Evolutionary conservation across 2,888 invertebrate species (phyloP), one percentile per base, ranked within the genome.

Genomic region (Eupithecia subumbrata): DNA sequence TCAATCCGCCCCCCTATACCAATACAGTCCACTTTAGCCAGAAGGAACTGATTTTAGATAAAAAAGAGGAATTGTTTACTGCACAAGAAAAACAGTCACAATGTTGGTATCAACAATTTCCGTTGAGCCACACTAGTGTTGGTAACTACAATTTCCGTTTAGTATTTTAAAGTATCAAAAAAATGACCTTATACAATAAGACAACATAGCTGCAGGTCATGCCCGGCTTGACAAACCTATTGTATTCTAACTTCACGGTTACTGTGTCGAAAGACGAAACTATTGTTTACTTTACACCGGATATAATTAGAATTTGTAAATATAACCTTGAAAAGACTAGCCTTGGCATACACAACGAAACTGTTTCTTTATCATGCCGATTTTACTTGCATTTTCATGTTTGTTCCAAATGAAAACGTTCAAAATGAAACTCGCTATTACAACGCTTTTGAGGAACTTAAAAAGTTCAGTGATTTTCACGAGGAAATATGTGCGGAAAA

Each of bases 281-380:
- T 9, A 67, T 34, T 37, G 37, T 67, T 67, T 67, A n/a, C 66
- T 45, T 43, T 67, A 43, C 40, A 14, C 40, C 67, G 40, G 67
- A 67, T 40, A 43, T 67, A 14, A 67, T 67, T 67, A 67, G 40
- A 43, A 67, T 67, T 67, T 40, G 68, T 68, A 45, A 68, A 22
- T 45, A 22, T 22, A 45, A 68, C 68, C 68, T 68, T 68, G 68
- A 43, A 45, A 43, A 16, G 9, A 14, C 34, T 12, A 43, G 11
- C 68, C 68, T 68, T 45, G 68, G 12, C 14, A 22, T 37, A 12
- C 11, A 66, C 66, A 18, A 34, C 64, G 34, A 64, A 67, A n/a
- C 34, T 40, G 40, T 67, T 37, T 67, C 60, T 67, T 40, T 67
- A 40, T 14, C 40, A 68, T 25, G 25, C 16, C 4, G 37, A 68